Conservation (phyloP, 1,140 invertebrate genomes). For the Dreissena polymorpha region DNA sequence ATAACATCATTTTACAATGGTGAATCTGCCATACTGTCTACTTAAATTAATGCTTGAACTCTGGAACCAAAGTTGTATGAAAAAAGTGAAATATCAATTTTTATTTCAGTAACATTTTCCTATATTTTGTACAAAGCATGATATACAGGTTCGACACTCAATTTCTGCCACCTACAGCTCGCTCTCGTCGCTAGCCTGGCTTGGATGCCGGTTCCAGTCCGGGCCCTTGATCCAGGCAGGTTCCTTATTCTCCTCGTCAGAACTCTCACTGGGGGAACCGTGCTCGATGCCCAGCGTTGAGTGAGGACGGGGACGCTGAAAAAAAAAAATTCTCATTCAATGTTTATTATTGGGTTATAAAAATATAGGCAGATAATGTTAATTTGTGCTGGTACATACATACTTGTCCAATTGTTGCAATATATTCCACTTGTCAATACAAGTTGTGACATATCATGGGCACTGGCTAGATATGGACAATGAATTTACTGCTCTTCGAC, state of each 20-base stretch:
- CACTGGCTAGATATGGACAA: too few relatives aligned
- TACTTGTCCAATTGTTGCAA: too few relatives aligned
- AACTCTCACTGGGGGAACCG: conserved; percentile 59
- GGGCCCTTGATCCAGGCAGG: conserved; percentile 59
- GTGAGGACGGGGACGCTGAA: conserved; percentile 65
- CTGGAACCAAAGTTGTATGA: too few relatives aligned
- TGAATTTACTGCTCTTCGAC: too few relatives aligned
- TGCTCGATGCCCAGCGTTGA: conserved; percentile 71
- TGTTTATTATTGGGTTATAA: not conserved
- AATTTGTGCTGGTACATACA: too few relatives aligned
- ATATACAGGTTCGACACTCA: not conserved
- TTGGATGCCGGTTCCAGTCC: conserved; percentile 59
- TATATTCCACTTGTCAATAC: too few relatives aligned
- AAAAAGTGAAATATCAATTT: too few relatives aligned
- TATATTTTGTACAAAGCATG: not conserved
- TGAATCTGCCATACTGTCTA: too few relatives aligned
- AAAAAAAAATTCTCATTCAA: conserved; percentile 7
- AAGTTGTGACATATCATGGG: too few relatives aligned
- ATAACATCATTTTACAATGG: too few relatives aligned
- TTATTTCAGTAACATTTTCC: not conserved
- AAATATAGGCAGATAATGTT: too few relatives aligned
- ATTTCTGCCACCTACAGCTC: conserved; percentile 24
- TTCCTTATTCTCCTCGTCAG: conserved; percentile 59
- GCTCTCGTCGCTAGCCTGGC: conserved; percentile 58
- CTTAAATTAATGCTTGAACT: too few relatives aligned